Evolutionary conservation across 2,888 invertebrate species (phyloP), one percentile per base, ranked within the genome.

Genomic region (Metopia argyrocephala): DNA sequence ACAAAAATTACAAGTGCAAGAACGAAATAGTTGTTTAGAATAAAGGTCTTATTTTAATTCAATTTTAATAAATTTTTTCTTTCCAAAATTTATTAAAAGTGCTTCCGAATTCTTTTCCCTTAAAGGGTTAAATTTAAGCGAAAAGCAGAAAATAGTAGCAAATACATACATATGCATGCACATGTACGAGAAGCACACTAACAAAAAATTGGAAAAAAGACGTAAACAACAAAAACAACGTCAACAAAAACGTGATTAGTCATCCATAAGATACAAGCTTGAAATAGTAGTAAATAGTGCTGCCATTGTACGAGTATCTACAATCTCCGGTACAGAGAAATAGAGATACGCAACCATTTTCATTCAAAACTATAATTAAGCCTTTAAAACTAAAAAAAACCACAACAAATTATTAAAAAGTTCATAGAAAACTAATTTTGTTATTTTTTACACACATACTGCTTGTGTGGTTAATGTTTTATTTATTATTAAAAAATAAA

Each of bases 251-350:
- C 56, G 61, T 74, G 81, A 75, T 81, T 81, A 81, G 81, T 81
- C 81, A 81, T 81, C 81, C 81, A 70, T 81, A 62, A 78, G 78
- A 78, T 78, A 75, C 69, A 78, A 74, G 78, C 75, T 78, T 78
- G 75, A 38, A 81, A 70, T 38, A 74, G 76, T 73, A 81, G 68
- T 68, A 75, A 45, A 56, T 21, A 28, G 38, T 4, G 38, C 38
- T 38, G 15, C 38, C 15, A 15, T 31, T 64, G 50, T 31, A 75
- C n/a, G n/a, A n/a, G n/a, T n/a, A 28, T 52, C 15, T 50, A 50
- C 21, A 28, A 28, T 57, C 57, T 25, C 54, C 20, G 5, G 52
- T 25, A 61, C 25, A 21, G 31, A 50, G 5, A 31, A 71, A 46
- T 45, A 59, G 61, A 73, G 65, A 69, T 81, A 70, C 69, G 73